Evolutionary conservation across 2,113 vertebrate genomes (phyloP), one percentile per base, ranked within the genome.

Genomic region (Syrmaticus mikado): DNA sequence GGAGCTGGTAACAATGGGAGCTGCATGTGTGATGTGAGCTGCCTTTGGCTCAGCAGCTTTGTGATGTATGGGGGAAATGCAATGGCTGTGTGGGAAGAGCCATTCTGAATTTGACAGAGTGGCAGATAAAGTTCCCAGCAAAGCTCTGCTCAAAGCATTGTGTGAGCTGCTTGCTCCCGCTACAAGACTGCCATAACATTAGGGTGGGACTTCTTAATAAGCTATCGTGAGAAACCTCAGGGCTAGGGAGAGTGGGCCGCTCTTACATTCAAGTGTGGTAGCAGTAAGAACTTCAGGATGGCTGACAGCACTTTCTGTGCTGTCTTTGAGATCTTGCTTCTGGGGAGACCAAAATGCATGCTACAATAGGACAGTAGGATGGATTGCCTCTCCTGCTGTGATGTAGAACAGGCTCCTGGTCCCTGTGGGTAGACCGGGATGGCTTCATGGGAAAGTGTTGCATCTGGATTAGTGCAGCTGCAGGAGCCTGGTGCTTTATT

Each of bases 141-240:
- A 25, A 90, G 70, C 13, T 17, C 64, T 87, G 71, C 82, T 89
- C 38, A 74, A 74, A 91, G 72, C 67, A 67, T 94, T 74, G 72
- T 91, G 89, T 90, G 90, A 95, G 92, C 90, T 90, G 65, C 88
- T 93, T 55, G 32, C 57, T 93, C 34, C 72, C 95, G 82, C 85
- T 22, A 28, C 1, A 17, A 19, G 28, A 85, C 32, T 65, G 82
- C 75, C 93, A 0, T 45, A 58, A 28, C 57, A 32, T 77, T 83
- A 83, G 80, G 57, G 72, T 94, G 91, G 77, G 91, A 91, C 65
- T 92, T 85, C 64, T 41, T 62, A 87, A n/a, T 58, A n/a, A 91
- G 93, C 87, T 4, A 1, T 24, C 55, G 34, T 4, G n/a, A 87
- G 78, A 71, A 34, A 83, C 68, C 85, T 85, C 1, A 71, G 41